A percentile compares a stretch with the other conserved stretches of the same genome.
phyloP scores from a whole-genome alignment of 2,888 invertebrate species.

The Quadroppia sp. region DNA sequence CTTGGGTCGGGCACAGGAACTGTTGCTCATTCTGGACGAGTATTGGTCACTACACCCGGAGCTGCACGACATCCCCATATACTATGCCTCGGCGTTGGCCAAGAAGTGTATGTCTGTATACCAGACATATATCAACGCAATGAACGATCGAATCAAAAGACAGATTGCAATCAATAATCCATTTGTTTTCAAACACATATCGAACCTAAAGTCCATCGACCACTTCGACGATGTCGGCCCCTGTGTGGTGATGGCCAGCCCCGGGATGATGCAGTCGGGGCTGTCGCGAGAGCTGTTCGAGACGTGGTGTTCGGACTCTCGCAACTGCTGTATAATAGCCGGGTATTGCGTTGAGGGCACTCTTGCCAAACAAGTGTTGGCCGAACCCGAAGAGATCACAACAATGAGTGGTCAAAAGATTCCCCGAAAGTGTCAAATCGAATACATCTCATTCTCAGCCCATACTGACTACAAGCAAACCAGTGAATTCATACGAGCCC shows the following conservation, averaged over 20 bases:
- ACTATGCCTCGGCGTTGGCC: conserved; percentile 97
- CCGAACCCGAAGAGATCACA: conserved; percentile 95
- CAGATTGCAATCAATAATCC: conserved; percentile 98
- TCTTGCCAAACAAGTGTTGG: conserved; percentile 82
- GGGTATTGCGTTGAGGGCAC: conserved; percentile 68
- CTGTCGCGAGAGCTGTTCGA: conserved; percentile 95
- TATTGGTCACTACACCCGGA: conserved; percentile 95
- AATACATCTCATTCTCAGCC: conserved; percentile 98
- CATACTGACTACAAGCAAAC: conserved; percentile 98
- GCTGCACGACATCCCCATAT: conserved; percentile 96
- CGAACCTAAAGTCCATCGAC: conserved; percentile 92
- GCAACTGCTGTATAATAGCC: conserved; percentile 79
- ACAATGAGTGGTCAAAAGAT: conserved; percentile 93
- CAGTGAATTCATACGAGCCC: conserved; percentile 86
- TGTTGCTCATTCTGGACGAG: conserved; percentile 88
- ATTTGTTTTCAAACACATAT: conserved; percentile 96
- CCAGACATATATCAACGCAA: conserved; percentile 98
- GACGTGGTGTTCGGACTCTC: conserved; percentile 66
- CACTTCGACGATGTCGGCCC: conserved; percentile 99
- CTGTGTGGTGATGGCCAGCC: conserved; percentile 98
- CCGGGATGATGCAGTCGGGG: conserved; percentile 99
- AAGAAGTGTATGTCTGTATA: conserved; percentile 99
- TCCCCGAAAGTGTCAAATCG: conserved; percentile 93
- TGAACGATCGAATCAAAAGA: conserved; percentile 94
- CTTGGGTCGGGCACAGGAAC: conserved; percentile 91